These are phyloP conservation scores for Anoplolepis gracilipes DNA, from an alignment of 1,140 invertebrate species.

Conservation along the genomic window DNA sequence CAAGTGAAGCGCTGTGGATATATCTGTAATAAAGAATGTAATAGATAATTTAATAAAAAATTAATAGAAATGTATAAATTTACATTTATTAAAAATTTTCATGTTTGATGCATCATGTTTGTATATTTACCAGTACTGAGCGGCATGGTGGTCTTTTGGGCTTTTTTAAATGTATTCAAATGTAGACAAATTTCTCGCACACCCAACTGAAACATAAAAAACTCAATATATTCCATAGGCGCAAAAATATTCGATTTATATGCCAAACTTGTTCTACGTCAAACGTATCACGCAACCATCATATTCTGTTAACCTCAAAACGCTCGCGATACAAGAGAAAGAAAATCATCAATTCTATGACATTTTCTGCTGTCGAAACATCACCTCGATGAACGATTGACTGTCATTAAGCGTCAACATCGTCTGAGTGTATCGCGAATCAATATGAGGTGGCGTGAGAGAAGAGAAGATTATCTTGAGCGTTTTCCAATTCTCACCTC, in stretches of 20 bases:
- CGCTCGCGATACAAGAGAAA: neutral
- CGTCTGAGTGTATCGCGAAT: constrained; percentile 59
- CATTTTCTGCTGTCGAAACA: neutral
- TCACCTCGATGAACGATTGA: neutral
- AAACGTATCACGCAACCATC: neutral
- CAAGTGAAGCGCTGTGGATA: constrained; percentile 87
- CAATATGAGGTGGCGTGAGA: constrained; percentile 47
- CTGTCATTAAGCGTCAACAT: constrained; percentile 54
- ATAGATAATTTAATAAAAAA: neutral
- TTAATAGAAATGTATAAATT: neutral
- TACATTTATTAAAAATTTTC: neutral
- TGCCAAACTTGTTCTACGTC: neutral
- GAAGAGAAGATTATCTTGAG: constrained; percentile 16
- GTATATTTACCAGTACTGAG: constrained; percentile 77
- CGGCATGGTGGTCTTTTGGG: constrained; percentile 74
- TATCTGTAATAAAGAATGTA: constrained; percentile 80
- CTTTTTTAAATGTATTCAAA: neutral
- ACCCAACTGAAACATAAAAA: constrained; percentile 50
- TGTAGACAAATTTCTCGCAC: constrained; percentile 35
- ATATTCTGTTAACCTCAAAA: constrained; percentile 48
- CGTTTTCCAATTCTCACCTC: constrained; percentile 30
- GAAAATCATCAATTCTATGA: neutral
- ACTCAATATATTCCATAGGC: neutral
- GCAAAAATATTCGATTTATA: neutral
- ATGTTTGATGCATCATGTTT: neutral